A percentile compares a stretch with the other conserved stretches of the same genome.
phyloP scores from a whole-genome alignment of 2,888 invertebrate species.

The Rhimphoctona megacephalus region DNA sequence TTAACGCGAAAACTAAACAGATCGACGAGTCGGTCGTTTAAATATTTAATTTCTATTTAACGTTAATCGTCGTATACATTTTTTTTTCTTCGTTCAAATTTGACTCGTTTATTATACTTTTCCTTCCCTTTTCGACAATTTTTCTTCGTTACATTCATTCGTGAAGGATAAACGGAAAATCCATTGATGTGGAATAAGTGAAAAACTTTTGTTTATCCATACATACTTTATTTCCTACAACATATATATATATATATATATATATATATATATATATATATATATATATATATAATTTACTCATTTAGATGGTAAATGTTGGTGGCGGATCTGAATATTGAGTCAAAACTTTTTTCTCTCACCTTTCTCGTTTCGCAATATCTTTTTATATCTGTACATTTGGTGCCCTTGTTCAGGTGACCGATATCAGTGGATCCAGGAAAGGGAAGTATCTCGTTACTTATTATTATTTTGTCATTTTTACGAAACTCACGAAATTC shows the following conservation, averaged over 20 bases:
- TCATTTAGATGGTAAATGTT: slow-evolving; percentile 60
- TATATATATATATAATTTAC: slow-evolving; percentile 61
- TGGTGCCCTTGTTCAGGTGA: slow-evolving; percentile 5
- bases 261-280: slow-evolving; percentile 62
- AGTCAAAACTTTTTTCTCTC: slow-evolving; percentile 40
- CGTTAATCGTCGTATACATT: slow-evolving; percentile 48
- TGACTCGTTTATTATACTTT: not conserved
- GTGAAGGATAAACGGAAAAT: not conserved
- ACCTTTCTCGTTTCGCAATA: slow-evolving; percentile 34
- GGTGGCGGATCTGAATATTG: slow-evolving; percentile 39
- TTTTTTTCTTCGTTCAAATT: not conserved
- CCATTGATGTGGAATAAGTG: slow-evolving; percentile 53
- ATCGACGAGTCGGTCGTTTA: slow-evolving; percentile 37
- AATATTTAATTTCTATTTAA: slow-evolving; percentile 32
- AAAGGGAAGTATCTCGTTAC: slow-evolving; percentile 33
- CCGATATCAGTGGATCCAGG: not conserved
- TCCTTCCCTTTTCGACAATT: not conserved
- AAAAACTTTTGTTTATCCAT: slow-evolving; percentile 36
- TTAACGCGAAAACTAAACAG: slow-evolving; percentile 61
- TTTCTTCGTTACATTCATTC: slow-evolving; percentile 28
- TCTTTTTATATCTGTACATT: slow-evolving; percentile 42
- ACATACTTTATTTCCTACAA: slow-evolving; percentile 63
- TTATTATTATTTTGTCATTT: slow-evolving; percentile 10
- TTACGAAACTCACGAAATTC: slow-evolving; percentile 6
- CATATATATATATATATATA: slow-evolving; percentile 63